Evolutionary conservation across 2,797 vertebrate genomes (phyloP), one percentile per base, ranked within the genome.

Genomic region (Neomorphus geoffroyi): DNA sequence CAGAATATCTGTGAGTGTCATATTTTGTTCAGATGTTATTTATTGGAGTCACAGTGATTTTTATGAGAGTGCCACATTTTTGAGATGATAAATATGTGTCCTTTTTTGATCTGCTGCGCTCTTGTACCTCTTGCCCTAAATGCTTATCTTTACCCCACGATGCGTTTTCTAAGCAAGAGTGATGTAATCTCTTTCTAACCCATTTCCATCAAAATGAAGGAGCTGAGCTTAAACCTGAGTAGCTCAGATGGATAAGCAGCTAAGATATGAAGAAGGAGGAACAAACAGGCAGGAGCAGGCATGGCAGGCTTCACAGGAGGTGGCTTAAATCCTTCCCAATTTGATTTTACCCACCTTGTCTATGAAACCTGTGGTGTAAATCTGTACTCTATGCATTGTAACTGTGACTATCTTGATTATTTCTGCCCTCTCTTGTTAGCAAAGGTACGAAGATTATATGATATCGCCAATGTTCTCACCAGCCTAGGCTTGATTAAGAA

Each of bases 401-500:
- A 73, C 71, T 0, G 1, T 81, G 33, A 45, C 43, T 48, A 6
- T 79, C 46, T 78, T 70, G 32, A 64, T 71, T 74, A 16, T 66
- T 81, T 69, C 19, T 94, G 66, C 43, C 24, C 39, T 94, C 90
- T 79, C 39, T 86, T 91, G 50, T 64, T 97, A 99, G 99, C 99
- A 65, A 99, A 99, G 96, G 99, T 99, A 88, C 98, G 99, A 28
- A 98, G 99, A 48, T 96, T 99, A 17, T 99, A 99, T 48, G 99
- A 99, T 93, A 99, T 99, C 0, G 99, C 99, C 72, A 99, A 99
- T 0, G 99, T 99, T 61, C 97, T 99, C 96, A 99, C 99, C 88
- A 99, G 99, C 97, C 97, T 99, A 89, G 94, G 90, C 58, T 98
- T 99, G 80, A 99, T 99, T 67, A 98, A 98, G 97, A 99, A 99